Evolutionary conservation across 1,140 invertebrate species (phyloP).

Genomic region (Cepaea nemoralis): DNA sequence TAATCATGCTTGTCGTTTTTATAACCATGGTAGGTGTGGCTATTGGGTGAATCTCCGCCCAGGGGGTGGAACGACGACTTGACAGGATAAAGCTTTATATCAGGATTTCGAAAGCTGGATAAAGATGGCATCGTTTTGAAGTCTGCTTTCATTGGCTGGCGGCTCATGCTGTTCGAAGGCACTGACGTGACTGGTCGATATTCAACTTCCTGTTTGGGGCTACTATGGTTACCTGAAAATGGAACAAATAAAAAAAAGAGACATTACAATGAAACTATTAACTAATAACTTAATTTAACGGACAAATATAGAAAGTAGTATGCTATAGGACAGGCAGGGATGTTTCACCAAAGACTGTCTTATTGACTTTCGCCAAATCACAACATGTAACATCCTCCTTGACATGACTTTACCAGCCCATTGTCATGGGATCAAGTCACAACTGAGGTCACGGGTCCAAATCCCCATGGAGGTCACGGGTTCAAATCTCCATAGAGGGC

Average conservation of each 20-base stretch:
- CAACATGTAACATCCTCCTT: no score
- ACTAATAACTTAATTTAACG: no score
- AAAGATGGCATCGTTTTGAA: constrained; percentile 37
- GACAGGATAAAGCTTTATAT: not conserved
- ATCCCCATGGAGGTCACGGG: no score
- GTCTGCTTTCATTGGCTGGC: constrained; percentile 36
- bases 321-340: no score
- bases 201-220: constrained; percentile 34
- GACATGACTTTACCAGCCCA: no score
- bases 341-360: no score
- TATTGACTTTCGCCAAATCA: no score
- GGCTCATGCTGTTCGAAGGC: not conserved
- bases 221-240: constrained; percentile 34
- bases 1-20: constrained; percentile 26
- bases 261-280: no score
- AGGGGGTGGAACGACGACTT: not conserved
- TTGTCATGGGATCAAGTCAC: no score
- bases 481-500: no score
- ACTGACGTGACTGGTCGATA: constrained; percentile 34
- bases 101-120: constrained; percentile 22
- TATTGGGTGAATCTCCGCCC: constrained; percentile 16
- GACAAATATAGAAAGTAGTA: no score
- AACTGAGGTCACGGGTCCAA: no score
- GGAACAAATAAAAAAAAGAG: not conserved
- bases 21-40: constrained; percentile 23